Conservation (phyloP, 2,113 vertebrate genomes). For the Plectropomus leopardus region DNA sequence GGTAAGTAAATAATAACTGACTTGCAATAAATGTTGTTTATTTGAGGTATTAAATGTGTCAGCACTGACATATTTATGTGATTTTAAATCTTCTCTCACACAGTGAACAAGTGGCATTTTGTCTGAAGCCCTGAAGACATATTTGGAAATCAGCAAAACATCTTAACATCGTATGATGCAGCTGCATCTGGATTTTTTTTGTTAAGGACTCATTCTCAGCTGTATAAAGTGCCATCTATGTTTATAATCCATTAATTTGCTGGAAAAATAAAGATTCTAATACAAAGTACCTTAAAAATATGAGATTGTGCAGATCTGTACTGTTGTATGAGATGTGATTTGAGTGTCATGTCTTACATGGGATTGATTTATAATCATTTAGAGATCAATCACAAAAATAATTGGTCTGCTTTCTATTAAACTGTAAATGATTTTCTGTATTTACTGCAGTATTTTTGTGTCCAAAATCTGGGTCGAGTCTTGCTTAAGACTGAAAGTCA, state of each 20-base stretch:
- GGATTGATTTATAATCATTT: conserved; percentile 1
- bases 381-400: background rate
- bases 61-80: background rate
- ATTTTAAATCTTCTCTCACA: conserved; percentile 44
- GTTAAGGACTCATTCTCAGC: conserved; percentile 21
- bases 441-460: conserved; percentile 10
- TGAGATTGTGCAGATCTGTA: background rate
- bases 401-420: background rate
- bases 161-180: conserved; percentile 5
- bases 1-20: conserved; percentile 78
- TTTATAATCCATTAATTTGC: conserved; percentile 1
- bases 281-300: background rate
- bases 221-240: conserved; percentile 14
- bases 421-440: conserved; percentile 2
- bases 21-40: background rate
- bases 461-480: background rate
- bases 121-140: conserved; percentile 59
- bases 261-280: background rate
- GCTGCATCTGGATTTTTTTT: conserved; percentile 32
- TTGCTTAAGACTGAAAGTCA: background rate
- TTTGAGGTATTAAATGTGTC: background rate
- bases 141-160: conserved; percentile 14
- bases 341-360: background rate
- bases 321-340: background rate
- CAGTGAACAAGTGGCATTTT: conserved; percentile 87